A percentile compares a stretch with the other conserved stretches of the same genome.
Evolutionary conservation across 2,888 invertebrate species (phyloP).

Genomic region (Lissonota sp.): DNA sequence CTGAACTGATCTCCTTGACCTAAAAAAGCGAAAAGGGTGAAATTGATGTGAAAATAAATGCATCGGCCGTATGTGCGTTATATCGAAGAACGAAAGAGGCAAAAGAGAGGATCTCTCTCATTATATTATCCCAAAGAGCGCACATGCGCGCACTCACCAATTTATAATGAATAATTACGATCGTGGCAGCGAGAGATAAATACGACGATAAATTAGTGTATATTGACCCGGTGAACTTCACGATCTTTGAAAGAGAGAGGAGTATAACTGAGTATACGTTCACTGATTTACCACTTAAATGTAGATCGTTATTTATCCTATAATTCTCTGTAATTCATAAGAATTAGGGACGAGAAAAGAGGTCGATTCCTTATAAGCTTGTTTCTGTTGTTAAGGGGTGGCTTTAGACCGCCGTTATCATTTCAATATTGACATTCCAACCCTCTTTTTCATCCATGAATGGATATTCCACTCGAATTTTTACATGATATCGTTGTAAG

Average conservation of each 20-base stretch:
- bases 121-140: conserved; percentile 62
- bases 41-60: conserved; percentile 6
- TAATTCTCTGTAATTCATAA: not conserved
- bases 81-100: conserved; percentile 1
- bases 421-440: too few relatives aligned
- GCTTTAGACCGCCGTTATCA: too few relatives aligned
- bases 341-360: not conserved
- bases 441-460: too few relatives aligned
- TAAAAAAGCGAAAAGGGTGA: conserved; percentile 29
- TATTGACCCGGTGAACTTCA: conserved; percentile 61
- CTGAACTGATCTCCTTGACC: conserved; percentile 66
- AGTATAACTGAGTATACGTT: conserved; percentile 40
- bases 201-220: conserved; percentile 61
- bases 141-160: conserved; percentile 33
- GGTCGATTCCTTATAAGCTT: not conserved
- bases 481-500: too few relatives aligned
- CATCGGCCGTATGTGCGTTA: conserved; percentile 28
- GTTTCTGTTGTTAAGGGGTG: too few relatives aligned
- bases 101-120: conserved; percentile 27
- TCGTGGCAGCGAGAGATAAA: conserved; percentile 53
- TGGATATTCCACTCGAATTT: too few relatives aligned
- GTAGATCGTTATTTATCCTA: conserved; percentile 55
- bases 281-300: conserved; percentile 43
- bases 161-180: conserved; percentile 63
- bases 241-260: conserved; percentile 49